phyloP scores from a whole-genome alignment of 2,888 invertebrate genomes.

The Tiphia femorata region DNA sequence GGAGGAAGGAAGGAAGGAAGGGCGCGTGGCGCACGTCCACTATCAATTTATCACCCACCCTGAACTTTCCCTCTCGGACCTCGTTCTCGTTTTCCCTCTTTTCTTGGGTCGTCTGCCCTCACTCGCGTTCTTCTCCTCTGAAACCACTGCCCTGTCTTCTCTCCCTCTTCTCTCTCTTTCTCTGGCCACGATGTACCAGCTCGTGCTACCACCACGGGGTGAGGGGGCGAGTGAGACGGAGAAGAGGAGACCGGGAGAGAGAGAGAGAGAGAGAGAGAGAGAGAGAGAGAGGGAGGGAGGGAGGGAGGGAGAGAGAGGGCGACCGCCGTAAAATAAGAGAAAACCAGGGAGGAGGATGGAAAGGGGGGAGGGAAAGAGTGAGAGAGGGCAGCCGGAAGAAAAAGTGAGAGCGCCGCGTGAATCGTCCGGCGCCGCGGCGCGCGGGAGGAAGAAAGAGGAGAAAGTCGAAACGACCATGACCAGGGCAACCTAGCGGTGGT shows the following conservation, averaged over 20 bases:
- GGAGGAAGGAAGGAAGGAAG: conserved; percentile 13
- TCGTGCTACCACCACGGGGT: conserved; percentile 5
- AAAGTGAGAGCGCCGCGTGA: no score
- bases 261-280: conserved; percentile 9
- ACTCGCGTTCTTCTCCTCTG: conserved; percentile 19
- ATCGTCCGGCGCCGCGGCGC: no score
- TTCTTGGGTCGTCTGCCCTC: conserved; percentile 47
- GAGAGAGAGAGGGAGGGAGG: conserved; percentile 14
- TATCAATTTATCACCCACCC: conserved; percentile 67
- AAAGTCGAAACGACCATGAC: conserved; percentile 57
- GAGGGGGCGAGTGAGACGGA: not conserved
- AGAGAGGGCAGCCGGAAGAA: no score
- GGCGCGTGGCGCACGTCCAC: conserved; percentile 64
- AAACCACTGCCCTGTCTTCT: conserved; percentile 12
- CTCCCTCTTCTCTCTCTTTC: conserved; percentile 26
- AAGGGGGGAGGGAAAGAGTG: conserved; percentile 30
- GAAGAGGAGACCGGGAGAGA: not conserved
- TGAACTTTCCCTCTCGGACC: conserved; percentile 57
- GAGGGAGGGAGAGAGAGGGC: conserved; percentile 20
- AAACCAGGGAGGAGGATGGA: conserved; percentile 22
- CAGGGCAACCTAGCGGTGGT: conserved; percentile 65
- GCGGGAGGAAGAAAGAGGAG: conserved; percentile 27
- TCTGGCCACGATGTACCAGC: conserved; percentile 20
- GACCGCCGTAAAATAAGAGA: conserved; percentile 28
- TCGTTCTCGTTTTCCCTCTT: conserved; percentile 48